Evolutionary conservation across 1,140 invertebrate genomes (phyloP).

Genomic region (Sitodiplosis mosellana): DNA sequence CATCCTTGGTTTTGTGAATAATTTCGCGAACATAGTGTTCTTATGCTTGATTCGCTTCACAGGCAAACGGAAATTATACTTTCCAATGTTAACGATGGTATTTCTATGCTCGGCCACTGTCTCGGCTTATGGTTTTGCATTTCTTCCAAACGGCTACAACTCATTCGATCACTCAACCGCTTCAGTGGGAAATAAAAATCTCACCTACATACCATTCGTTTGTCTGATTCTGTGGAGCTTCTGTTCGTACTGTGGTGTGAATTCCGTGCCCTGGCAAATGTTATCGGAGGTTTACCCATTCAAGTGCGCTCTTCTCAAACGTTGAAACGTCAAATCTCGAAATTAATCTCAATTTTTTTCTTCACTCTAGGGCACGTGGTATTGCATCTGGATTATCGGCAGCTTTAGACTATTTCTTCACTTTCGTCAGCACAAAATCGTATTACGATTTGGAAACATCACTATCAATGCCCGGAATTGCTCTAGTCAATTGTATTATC

Average conservation of each 20-base stretch:
- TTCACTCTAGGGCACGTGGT: slow-evolving; percentile 27
- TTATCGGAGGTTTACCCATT: slow-evolving; percentile 28
- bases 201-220: slow-evolving; percentile 6
- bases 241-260: slow-evolving; percentile 8
- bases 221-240: slow-evolving; percentile 5
- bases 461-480: slow-evolving; percentile 33
- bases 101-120: no score
- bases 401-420: slow-evolving; percentile 35
- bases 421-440: slow-evolving; percentile 40
- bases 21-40: no score
- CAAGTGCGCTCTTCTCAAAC: slow-evolving; percentile 7
- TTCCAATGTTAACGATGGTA: no score
- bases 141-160: not conserved
- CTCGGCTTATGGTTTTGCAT: no score
- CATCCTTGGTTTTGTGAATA: no score
- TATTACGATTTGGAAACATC: slow-evolving; percentile 31
- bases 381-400: slow-evolving; percentile 35
- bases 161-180: not conserved
- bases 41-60: no score
- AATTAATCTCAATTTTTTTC: not conserved
- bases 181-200: not conserved
- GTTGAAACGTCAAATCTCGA: no score
- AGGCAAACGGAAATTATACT: no score
- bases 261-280: slow-evolving; percentile 28
- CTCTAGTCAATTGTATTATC: slow-evolving; percentile 39